A percentile compares a stretch with the other conserved stretches of the same genome.
Conservation (phyloP, 2,113 vertebrate genomes). For the Pogona vitticeps region DNA sequence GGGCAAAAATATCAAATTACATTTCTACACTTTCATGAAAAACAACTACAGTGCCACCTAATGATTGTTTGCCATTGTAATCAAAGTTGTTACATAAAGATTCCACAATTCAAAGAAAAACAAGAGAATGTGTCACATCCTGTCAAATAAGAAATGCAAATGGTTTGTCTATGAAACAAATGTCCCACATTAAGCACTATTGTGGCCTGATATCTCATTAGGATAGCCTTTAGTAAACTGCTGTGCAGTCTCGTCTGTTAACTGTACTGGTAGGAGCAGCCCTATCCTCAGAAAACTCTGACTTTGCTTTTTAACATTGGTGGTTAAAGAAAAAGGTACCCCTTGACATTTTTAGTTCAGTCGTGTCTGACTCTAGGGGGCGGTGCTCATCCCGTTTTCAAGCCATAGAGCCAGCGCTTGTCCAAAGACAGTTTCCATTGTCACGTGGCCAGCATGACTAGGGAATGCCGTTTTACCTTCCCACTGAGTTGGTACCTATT, state of each 20-base stretch:
- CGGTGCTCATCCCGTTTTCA: too few relatives aligned
- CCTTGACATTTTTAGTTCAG: too few relatives aligned
- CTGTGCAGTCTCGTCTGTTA: background rate
- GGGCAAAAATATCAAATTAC: background rate
- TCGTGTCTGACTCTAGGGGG: too few relatives aligned
- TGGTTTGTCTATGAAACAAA: background rate
- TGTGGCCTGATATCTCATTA: background rate
- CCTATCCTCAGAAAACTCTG: background rate
- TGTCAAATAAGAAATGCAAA: constrained; percentile 32
- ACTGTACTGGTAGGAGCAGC: background rate
- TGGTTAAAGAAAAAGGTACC: too few relatives aligned
- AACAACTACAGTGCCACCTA: constrained; percentile 11
- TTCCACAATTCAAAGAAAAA: background rate
- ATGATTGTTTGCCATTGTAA: constrained; percentile 22
- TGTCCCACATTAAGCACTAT: constrained; percentile 34
- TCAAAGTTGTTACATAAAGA: constrained; percentile 22
- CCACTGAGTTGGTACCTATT: too few relatives aligned
- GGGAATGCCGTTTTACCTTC: too few relatives aligned
- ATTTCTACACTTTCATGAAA: constrained; percentile 19
- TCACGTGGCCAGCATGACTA: too few relatives aligned
- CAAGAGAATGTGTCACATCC: background rate
- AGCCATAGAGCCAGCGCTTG: too few relatives aligned
- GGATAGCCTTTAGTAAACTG: constrained; percentile 36
- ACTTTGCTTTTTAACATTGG: too few relatives aligned
- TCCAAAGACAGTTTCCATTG: too few relatives aligned